phyloP scores from a whole-genome alignment of 2,113 vertebrate genomes.

The Misgurnus mizolepis region DNA sequence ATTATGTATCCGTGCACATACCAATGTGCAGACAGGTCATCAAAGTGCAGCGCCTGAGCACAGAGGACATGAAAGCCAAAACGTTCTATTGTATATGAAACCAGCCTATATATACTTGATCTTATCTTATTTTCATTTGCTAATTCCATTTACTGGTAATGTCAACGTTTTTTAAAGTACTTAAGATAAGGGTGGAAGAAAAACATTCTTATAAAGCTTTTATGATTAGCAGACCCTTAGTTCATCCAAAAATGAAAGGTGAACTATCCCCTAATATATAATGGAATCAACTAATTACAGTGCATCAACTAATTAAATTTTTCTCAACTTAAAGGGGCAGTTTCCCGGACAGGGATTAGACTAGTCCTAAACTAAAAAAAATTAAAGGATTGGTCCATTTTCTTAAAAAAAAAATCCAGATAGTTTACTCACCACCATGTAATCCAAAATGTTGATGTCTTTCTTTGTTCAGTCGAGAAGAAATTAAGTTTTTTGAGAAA shows the following conservation, averaged over 20 bases:
- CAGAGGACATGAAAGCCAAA: not conserved
- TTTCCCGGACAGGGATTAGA: too few relatives aligned
- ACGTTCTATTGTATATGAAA: not conserved
- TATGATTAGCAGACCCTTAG: not conserved
- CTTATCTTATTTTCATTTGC: not conserved
- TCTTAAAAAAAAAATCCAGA: too few relatives aligned
- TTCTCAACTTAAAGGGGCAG: too few relatives aligned
- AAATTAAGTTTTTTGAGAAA: too few relatives aligned
- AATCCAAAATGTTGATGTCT: too few relatives aligned
- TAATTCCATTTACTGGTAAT: not conserved
- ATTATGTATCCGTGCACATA: constrained; percentile 31
- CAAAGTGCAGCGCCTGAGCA: not conserved
- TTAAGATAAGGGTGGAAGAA: not conserved
- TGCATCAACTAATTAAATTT: too few relatives aligned
- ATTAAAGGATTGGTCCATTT: too few relatives aligned
- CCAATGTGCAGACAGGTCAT: not conserved
- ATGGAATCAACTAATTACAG: too few relatives aligned
- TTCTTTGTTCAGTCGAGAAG: too few relatives aligned
- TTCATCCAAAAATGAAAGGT: not conserved
- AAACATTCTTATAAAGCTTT: not conserved
- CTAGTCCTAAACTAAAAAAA: too few relatives aligned
- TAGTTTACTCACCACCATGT: too few relatives aligned
- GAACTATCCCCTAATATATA: too few relatives aligned
- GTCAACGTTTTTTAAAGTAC: not conserved
- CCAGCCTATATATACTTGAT: not conserved